Base-by-base conservation (phyloP, 2,888 invertebrate species). In the Limnephilus marmoratus region DNA sequence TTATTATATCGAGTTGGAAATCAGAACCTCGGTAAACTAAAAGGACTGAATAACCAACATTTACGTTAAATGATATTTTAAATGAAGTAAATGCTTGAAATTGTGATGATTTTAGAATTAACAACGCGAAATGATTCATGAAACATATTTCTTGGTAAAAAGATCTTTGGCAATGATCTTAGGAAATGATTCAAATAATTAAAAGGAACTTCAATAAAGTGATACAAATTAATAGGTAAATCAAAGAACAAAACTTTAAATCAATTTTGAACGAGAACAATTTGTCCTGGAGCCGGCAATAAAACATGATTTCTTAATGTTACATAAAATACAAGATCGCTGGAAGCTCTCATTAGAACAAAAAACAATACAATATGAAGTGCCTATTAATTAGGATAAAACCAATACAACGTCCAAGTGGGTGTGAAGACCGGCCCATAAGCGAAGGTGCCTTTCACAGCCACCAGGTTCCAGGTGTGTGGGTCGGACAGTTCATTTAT, bases 91-190 rank as follows among this genome's bases (percentile, higher is more conserved):
- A 53, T 68, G 24, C 18, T n/a, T 68, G 24, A 7, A 18, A 18
- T 53, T 53, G 49, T 68, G 24, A 68, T 68, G 7, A 68, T 68
- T 68, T 68, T 68, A 24, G 82, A 34, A 31, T 31, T 82, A 82
- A 82, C 29, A 34, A 82, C 1, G 29, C 29, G n/a, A 37, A 29
- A 86, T 86, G 45, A 86, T 86, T 12, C 15, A 45, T 86, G 86
- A 45, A 68, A 68, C 68, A 68, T 68, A 68, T 18, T 68, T 68
- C 68, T 68, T 68, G 24, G 82, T 45, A 68, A 81, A 85, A 81
- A 91, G 92, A 92, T 93, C 93, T 93, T 93, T 93, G 93, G 93
- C 85, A 49, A 68, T 91, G 93, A 93, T 93, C 93, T 93, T 93
- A 93, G 93, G 93, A 88, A 86, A 81, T 91, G 41, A 91, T 81